Evolutionary conservation across 2,113 vertebrate species (phyloP).

Genomic region (Chloroceryle aenea): DNA sequence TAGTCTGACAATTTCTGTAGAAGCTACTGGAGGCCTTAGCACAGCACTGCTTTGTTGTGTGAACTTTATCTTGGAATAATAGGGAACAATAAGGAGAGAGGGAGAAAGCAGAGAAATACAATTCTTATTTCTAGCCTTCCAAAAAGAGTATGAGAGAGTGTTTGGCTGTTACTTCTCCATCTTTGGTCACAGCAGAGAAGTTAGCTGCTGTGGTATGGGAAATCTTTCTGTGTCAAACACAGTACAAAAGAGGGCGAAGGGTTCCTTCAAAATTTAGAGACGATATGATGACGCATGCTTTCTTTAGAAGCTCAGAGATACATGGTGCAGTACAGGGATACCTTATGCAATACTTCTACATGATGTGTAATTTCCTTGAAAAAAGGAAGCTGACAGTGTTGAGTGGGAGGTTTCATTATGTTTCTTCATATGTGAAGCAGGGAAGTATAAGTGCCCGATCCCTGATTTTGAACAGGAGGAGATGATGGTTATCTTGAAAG

Average conservation of each 20-base stretch:
- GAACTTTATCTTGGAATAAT: not conserved
- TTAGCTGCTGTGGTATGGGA: not conserved
- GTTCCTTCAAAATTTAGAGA: not conserved
- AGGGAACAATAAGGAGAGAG: not conserved
- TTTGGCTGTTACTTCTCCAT: not conserved
- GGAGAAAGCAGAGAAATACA: not conserved
- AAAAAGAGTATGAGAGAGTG: not conserved
- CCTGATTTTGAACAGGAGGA: not conserved
- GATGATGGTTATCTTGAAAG: rapidly evolving
- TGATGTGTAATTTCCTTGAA: not conserved
- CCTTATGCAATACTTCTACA: not conserved
- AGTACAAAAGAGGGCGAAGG: not conserved
- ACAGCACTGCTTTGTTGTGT: not conserved
- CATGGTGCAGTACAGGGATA: not conserved
- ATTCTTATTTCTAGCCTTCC: not conserved
- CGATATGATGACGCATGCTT: not conserved
- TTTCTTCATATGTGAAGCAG: not conserved
- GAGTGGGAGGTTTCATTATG: not conserved
- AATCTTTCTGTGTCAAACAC: not conserved
- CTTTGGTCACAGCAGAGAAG: not conserved
- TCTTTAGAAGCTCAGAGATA: not conserved
- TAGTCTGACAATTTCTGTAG: not conserved
- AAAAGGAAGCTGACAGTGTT: not conserved
- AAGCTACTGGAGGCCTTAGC: not conserved
- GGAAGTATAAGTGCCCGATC: not conserved